Base-by-base conservation (phyloP, 2,888 invertebrate genomes). In the Smittia aterrima region DNA sequence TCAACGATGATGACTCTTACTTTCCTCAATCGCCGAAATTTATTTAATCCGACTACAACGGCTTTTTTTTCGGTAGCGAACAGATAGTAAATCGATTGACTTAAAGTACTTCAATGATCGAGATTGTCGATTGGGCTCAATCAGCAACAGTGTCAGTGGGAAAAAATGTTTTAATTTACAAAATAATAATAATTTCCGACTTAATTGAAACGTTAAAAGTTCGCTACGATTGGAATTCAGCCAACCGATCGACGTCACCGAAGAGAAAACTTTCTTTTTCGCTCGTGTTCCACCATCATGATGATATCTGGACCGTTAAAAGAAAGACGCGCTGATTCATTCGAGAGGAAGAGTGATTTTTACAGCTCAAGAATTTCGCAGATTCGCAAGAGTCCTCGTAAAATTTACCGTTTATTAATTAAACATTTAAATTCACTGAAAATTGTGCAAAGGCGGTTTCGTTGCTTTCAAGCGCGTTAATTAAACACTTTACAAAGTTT, bases 201-300 rank as follows among this genome's bases (percentile, higher is more conserved):
- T 64, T 64, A 64, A 64, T 64, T 64, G 64, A 64, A 25, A 25
- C 20, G 4, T 25, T 20, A 64, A 24, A 4, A 25, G 25, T 58
- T 53, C 53, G 22, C 20, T 22, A 4, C n/a, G 16, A 27, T 58
- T 64, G 24, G 22, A 25, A 64, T 64, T 64, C 25, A 64, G 9
- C 25, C 22, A 27, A 27, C 4, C 27, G 27, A 1, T 64, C 16
- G 27, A 64, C 64, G 64, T 64, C 64, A 64, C 64, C 25, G 25
- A 64, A 64, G 25, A 22, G 27, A 64, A 64, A 64, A 64, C 64
- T 64, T 64, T 64, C 64, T 64, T 64, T 64, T 64, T 64, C 64
- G 16, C 58, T 58, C 20, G 58, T 2, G 58, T 18, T 22, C 9
- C 27, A 25, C n/a, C 24, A 64, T 64, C 27, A 27, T 27, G 25